Evolutionary conservation across 2,113 vertebrate species (phyloP).

Genomic region (Tricholaema leucomelas): DNA sequence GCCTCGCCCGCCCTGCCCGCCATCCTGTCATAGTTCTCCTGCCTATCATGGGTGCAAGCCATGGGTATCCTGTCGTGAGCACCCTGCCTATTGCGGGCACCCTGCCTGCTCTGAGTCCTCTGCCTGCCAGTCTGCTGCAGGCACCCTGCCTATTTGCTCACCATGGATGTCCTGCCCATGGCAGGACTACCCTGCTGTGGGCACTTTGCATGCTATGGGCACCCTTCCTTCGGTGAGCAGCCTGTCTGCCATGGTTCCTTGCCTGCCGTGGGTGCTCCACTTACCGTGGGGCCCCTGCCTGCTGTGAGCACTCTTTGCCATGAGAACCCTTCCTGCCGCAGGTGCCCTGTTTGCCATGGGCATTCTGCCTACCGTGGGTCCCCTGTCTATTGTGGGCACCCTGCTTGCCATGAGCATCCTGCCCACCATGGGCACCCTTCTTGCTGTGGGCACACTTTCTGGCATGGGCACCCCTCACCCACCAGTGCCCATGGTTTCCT

Average conservation of each 20-base stretch:
- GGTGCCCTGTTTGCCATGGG: not conserved
- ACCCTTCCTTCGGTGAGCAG: not conserved
- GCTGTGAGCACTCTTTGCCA: not conserved
- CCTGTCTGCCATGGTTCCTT: not conserved
- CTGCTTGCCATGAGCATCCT: not conserved
- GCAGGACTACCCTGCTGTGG: not conserved
- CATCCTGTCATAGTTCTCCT: too few relatives aligned
- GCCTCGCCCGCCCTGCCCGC: not conserved
- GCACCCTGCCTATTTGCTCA: not conserved
- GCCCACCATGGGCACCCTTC: not conserved
- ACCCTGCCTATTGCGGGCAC: not conserved
- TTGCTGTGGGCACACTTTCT: not conserved
- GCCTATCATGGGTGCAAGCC: not conserved
- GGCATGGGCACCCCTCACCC: not conserved
- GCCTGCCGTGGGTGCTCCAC: not conserved
- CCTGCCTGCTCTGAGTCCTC: not conserved
- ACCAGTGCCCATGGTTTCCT: not conserved
- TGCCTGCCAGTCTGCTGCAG: not conserved
- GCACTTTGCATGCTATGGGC: not conserved
- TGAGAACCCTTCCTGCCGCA: not conserved
- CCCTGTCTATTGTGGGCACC: not conserved
- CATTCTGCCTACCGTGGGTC: not conserved
- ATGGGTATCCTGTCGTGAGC: not conserved
- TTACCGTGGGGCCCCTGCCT: not conserved
- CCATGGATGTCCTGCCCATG: not conserved